Evolutionary conservation across 2,888 invertebrate species (phyloP), one percentile per base, ranked within the genome.

Genomic region (Epiperipatus broadwayi): DNA sequence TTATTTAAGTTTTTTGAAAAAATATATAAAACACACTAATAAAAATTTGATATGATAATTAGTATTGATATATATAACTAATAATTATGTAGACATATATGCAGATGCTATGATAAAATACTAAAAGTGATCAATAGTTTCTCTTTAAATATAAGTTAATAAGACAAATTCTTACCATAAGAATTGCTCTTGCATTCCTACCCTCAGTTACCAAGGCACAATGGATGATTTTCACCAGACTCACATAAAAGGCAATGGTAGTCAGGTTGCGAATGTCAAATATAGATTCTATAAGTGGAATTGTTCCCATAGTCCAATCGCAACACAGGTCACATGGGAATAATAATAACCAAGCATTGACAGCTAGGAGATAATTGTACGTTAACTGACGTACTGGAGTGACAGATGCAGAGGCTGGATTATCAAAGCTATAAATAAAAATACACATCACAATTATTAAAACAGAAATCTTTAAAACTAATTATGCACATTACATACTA

Each of bases 281-380:
- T 56, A 84, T 69, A 25, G 77, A 73, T 48, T 75, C 72, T 33
- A 93, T 67, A 39, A 93, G 61, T 0, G 87, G 80, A 41, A 93
- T 75, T 5, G 85, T 85, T 37, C 84, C 91, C 93, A 93, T 93
- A 32, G 91, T 93, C 91, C 91, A 93, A 64, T 93, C 93, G 61
- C 91, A 91, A 64, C 91, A 91, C 40, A 93, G 68, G 49, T 79
- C 73, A 48, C 78, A 78, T 2, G 93, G 93, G 53, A 80, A 73
- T 38, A 89, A 68, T 46, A 93, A 66, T 47, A 93, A 67, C 80
- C 85, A 85, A 39, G 78, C 68, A 63, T 93, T 93, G 46, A 89
- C 69, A 37, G 83, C 78, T 44, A 85, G 74, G 48, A 93, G 69
- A 64, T 89, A 91, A 58, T 83, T 80, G 64, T 81, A 91, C 12